Conservation (phyloP, 2,888 invertebrate genomes). For the Linnaemya tessellans region DNA sequence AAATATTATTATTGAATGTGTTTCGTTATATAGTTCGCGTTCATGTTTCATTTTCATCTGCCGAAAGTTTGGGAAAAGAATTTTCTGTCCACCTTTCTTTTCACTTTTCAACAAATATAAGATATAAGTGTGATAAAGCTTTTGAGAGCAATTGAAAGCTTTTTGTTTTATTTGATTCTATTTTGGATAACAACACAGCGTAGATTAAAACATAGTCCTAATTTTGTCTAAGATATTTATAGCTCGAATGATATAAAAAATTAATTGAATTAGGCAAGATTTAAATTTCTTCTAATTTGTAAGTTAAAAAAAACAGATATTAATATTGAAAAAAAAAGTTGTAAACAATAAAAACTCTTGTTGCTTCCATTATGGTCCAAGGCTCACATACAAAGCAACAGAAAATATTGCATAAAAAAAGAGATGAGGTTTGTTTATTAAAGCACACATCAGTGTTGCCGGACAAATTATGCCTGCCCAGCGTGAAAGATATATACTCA, state of each 20-base stretch:
- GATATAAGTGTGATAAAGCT: slow-evolving; percentile 33
- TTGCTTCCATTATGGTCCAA: slow-evolving; percentile 21
- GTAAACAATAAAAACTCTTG: neutral
- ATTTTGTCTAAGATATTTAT: slow-evolving; percentile 16
- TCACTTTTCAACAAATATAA: slow-evolving; percentile 52
- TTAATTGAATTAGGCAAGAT: neutral
- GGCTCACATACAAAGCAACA: slow-evolving; percentile 48
- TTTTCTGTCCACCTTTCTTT: slow-evolving; percentile 60
- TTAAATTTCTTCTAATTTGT: neutral
- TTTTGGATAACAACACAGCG: slow-evolving; percentile 48
- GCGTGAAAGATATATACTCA: too few species aligned
- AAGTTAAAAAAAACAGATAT: neutral
- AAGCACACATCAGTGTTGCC: too few species aligned
- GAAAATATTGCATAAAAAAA: slow-evolving; percentile 36
- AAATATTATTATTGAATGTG: slow-evolving; percentile 42
- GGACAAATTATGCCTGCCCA: too few species aligned
- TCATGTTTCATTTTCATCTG: slow-evolving; percentile 69
- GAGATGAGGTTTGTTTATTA: neutral
- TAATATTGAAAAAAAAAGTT: too few species aligned
- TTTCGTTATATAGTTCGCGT: slow-evolving; percentile 60
- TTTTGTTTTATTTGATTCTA: slow-evolving; percentile 21
- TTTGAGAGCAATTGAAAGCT: slow-evolving; percentile 59
- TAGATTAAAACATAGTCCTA: slow-evolving; percentile 33
- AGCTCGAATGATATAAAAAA: neutral
- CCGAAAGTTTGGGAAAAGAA: slow-evolving; percentile 64